A percentile compares a stretch with the other conserved stretches of the same genome.
phyloP scores from a whole-genome alignment of 2,113 vertebrate genomes.

The Brachyistius frenatus region DNA sequence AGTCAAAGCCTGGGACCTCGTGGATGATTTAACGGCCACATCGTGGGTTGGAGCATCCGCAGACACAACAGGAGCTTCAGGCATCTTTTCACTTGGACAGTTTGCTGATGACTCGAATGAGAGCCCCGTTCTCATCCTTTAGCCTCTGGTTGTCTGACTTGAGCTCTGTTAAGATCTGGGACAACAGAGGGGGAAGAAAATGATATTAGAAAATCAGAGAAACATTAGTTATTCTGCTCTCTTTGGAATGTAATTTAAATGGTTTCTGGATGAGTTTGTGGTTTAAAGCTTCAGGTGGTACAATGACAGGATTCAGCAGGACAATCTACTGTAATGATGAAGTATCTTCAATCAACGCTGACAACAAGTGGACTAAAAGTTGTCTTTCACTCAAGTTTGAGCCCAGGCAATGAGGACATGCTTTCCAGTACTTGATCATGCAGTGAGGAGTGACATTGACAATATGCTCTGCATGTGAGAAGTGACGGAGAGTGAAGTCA shows the following conservation, averaged over 20 bases:
- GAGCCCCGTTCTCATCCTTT: constrained; percentile 97
- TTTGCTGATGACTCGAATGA: constrained; percentile 99
- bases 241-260: background rate
- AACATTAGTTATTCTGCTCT: background rate
- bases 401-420: constrained; percentile 52
- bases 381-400: constrained; percentile 9
- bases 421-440: constrained; percentile 57
- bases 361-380: constrained; percentile 9
- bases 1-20: constrained; percentile 12
- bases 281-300: constrained; percentile 3
- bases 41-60: constrained; percentile 22
- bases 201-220: constrained; percentile 23
- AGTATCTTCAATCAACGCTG: background rate
- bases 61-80: constrained; percentile 21
- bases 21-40: constrained; percentile 21
- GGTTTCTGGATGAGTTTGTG: constrained; percentile 1
- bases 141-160: constrained; percentile 98
- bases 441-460: constrained; percentile 60
- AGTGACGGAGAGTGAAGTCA: constrained; percentile 49
- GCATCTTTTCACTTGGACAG: constrained; percentile 91
- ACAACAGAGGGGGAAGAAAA: constrained; percentile 14
- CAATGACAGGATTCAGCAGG: background rate
- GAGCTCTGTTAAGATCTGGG: constrained; percentile 94
- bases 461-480: constrained; percentile 34
- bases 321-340: background rate